Base-by-base conservation (phyloP, 2,888 invertebrate genomes). In the Helleia helle region DNA sequence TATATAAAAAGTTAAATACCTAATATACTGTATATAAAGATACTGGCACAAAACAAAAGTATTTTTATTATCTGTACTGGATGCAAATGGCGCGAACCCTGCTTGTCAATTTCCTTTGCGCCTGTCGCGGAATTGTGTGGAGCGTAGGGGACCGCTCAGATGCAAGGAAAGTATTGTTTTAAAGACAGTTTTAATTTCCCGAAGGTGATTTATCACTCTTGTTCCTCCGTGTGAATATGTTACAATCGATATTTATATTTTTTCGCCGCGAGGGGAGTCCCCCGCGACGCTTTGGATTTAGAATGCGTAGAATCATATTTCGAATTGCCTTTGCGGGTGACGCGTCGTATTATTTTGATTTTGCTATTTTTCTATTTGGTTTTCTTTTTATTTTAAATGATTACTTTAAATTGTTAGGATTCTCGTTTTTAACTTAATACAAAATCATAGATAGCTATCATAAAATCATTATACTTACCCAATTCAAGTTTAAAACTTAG, bases 131-230 rank as follows among this genome's bases (percentile, higher is more conserved):
- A 9, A 11, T 18, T 13, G 14, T 40, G 42, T 17, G 22, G 29
- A 41, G 38, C 12, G 31, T 31, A 31, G 54, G 62, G 65, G 65
- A 60, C 58, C 52, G 54, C 51, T 54, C 55, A 59, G 62, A 65
- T 65, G 71, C 62, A 66, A 71, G 70, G 67, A 69, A 75, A 70
- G 76, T 73, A 79, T 81, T 83, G 81, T 80, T 80, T 73, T 76
- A 79, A 79, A 79, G 81, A 79, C 79, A 77, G 71, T 80, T 86
- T 85, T 81, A 85, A 85, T 86, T 85, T 85, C 85, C 85, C 80
- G 79, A 77, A 77, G 74, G 80, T 85, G 83, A 85, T 84, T 85
- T 85, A 85, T 85, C 76, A 74, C 71, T 54, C 58, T 58, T 62
- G 62, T 61, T 68, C 65, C 58, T 60, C 65, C 61, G 50, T 50